Conservation (phyloP, 2,113 vertebrate species). For the Phaetusa simplex region DNA sequence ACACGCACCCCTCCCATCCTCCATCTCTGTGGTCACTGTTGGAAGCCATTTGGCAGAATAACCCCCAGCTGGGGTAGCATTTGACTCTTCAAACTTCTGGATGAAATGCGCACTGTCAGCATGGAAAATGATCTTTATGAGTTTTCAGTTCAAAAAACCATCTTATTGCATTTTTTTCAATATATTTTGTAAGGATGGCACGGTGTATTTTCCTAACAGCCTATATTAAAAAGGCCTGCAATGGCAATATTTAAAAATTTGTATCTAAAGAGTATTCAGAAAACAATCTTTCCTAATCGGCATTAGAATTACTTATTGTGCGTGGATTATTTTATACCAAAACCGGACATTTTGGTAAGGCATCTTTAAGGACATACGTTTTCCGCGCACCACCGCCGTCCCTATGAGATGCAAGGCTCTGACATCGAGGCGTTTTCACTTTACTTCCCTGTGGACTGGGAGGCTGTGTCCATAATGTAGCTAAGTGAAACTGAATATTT, state of each 20-base stretch:
- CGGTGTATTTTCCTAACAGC: constrained; percentile 53
- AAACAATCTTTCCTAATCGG: constrained; percentile 54
- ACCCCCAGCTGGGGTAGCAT: constrained; percentile 87
- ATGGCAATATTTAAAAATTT: constrained; percentile 47
- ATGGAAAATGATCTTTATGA: constrained; percentile 82
- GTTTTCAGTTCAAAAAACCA: constrained; percentile 74
- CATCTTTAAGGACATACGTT: constrained; percentile 2
- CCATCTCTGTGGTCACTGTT: constrained; percentile 85
- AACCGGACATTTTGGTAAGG: constrained; percentile 56
- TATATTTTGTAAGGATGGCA: constrained; percentile 37
- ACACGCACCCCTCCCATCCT: constrained; percentile 74
- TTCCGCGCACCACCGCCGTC: constrained; percentile 47
- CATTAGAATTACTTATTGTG: constrained; percentile 53
- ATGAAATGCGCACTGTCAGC: constrained; percentile 87
- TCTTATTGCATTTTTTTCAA: constrained; percentile 41
- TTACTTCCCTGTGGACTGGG: background rate
- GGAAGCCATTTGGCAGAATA: constrained; percentile 88
- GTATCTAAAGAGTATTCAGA: constrained; percentile 47
- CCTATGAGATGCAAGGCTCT: constrained; percentile 3
- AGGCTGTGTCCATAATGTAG: background rate
- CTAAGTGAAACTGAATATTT: background rate
- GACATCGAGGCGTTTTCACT: constrained; percentile 20
- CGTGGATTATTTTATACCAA: constrained; percentile 41
- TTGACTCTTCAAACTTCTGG: constrained; percentile 90
- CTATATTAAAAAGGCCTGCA: constrained; percentile 69